Conservation (phyloP, 2,113 vertebrate genomes). For the Rhinichthys klamathensis region DNA sequence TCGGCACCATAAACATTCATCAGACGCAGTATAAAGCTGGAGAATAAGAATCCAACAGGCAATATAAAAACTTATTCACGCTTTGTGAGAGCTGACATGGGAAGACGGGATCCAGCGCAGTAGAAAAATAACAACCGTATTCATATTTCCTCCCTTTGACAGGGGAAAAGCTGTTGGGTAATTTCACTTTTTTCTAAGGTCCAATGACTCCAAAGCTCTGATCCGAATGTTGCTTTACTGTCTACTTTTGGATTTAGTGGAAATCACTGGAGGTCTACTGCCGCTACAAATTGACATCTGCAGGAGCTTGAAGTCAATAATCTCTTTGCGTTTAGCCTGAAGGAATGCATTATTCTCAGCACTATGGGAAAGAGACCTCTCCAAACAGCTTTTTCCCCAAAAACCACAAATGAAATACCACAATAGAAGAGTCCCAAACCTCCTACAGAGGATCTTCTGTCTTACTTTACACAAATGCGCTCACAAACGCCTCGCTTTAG, state of each 20-base stretch:
- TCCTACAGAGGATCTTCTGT: not conserved
- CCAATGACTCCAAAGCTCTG: not conserved
- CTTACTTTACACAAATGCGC: not conserved
- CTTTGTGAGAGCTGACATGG: constrained; percentile 7
- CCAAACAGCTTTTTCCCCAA: constrained; percentile 38
- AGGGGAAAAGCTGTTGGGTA: constrained; percentile 1
- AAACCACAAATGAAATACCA: constrained; percentile 55
- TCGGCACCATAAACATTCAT: constrained; percentile 29
- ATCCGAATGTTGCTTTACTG: not conserved
- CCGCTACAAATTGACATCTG: constrained; percentile 35
- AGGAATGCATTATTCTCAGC: constrained; percentile 39
- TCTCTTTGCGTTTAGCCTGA: constrained; percentile 43
- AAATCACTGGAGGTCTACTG: constrained; percentile 19
- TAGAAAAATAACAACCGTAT: not conserved
- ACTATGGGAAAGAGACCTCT: constrained; percentile 23
- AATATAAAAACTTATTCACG: constrained; percentile 2
- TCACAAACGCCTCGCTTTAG: not conserved
- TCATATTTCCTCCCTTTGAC: constrained; percentile 17
- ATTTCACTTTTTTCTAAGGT: not conserved
- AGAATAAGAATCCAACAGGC: not conserved
- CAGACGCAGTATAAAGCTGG: not conserved
- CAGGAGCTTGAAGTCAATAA: constrained; percentile 44
- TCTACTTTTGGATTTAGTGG: constrained; percentile 10
- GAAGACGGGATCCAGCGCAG: not conserved
- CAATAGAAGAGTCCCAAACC: constrained; percentile 9